phyloP scores from a whole-genome alignment of 2,797 vertebrate genomes.

The Melopsittacus undulatus region DNA sequence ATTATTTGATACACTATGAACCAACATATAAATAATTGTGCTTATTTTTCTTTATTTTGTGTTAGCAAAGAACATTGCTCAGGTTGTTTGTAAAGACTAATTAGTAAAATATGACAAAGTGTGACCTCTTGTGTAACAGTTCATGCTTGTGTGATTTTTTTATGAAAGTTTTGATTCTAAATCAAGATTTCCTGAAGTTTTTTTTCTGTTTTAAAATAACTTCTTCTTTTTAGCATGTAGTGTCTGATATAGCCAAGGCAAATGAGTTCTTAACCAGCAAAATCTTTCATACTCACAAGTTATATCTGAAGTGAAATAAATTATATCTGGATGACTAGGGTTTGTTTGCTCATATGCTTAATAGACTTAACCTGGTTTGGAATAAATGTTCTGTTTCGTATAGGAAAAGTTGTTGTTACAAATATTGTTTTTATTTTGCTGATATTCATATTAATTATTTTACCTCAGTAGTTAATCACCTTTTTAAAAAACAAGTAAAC shows the following conservation, averaged over 20 bases:
- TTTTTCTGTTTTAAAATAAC: background rate
- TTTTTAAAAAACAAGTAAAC: background rate
- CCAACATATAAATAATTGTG: background rate
- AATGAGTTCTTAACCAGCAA: background rate
- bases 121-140: background rate
- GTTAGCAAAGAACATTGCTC: background rate
- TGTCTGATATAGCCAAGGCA: background rate
- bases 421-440: background rate
- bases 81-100: constrained; percentile 36
- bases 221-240: background rate
- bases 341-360: background rate
- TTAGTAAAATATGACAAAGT: constrained; percentile 30
- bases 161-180: background rate
- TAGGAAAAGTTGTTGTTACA: background rate
- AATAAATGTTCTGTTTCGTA: background rate
- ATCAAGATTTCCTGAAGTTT: background rate
- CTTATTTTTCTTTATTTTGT: background rate
- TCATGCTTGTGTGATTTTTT: background rate
- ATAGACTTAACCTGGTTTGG: background rate
- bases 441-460: background rate
- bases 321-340: background rate
- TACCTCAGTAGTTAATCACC: background rate
- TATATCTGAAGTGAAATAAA: background rate
- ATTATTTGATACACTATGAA: background rate
- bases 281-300: background rate